Evolutionary conservation across 2,888 invertebrate genomes (phyloP).

Genomic region (Erebia aethiops): DNA sequence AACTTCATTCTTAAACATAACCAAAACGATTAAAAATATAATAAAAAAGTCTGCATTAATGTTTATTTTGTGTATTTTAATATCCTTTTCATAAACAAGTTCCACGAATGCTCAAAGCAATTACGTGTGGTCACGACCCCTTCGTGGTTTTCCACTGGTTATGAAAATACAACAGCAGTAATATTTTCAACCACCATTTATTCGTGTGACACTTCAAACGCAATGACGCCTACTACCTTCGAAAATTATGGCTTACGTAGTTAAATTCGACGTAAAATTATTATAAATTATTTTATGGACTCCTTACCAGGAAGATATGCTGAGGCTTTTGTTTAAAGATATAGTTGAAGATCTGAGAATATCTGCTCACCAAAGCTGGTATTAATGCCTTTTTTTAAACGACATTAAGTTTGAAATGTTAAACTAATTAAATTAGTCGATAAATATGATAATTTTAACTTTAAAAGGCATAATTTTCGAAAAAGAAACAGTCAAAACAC

Average conservation of each 20-base stretch:
- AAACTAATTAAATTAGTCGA: too few relatives aligned
- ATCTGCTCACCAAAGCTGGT: too few relatives aligned
- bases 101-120: conserved; percentile 26
- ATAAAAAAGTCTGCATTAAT: conserved; percentile 1
- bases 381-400: too few relatives aligned
- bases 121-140: conserved; percentile 35
- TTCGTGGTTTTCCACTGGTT: conserved; percentile 25
- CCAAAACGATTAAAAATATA: background rate
- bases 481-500: too few relatives aligned
- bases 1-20: background rate
- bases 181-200: conserved; percentile 26
- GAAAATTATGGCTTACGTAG: background rate
- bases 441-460: too few relatives aligned
- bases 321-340: too few relatives aligned
- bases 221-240: conserved; percentile 25
- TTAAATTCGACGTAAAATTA: too few relatives aligned
- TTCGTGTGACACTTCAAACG: conserved; percentile 23
- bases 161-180: conserved; percentile 33
- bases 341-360: too few relatives aligned
- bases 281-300: too few relatives aligned
- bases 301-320: too few relatives aligned
- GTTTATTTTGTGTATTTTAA: conserved; percentile 19
- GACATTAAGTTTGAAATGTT: too few relatives aligned
- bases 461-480: too few relatives aligned
- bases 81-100: conserved; percentile 24